These are phyloP conservation scores for Aethes cnicana DNA, from an alignment of 2,888 invertebrate genomes.

Conservation along the genomic window DNA sequence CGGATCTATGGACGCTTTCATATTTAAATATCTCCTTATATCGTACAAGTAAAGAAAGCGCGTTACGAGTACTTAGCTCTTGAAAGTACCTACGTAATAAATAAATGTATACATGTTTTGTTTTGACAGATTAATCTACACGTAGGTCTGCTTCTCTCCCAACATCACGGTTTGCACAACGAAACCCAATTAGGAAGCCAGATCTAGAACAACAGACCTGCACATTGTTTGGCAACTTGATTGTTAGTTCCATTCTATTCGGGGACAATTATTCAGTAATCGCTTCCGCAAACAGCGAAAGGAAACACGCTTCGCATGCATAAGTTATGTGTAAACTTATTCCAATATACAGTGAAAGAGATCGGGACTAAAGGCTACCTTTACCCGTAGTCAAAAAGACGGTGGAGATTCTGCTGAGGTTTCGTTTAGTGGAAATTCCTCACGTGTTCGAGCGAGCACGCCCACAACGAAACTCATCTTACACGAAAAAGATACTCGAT, in stretches of 20 bases:
- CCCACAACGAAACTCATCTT: slow-evolving; percentile 54
- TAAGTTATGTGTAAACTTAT: slow-evolving; percentile 1
- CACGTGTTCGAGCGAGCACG: slow-evolving; percentile 45
- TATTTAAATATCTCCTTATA: slow-evolving; percentile 15
- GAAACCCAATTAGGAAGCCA: slow-evolving; percentile 9
- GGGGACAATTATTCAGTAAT: slow-evolving; percentile 4
- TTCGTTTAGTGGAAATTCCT: slow-evolving; percentile 66
- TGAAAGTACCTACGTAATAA: background rate
- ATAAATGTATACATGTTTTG: background rate
- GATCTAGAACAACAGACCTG: slow-evolving; percentile 7
- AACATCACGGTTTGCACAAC: background rate
- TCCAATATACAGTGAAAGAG: slow-evolving; percentile 16
- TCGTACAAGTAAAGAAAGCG: slow-evolving; percentile 2
- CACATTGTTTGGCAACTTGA: slow-evolving; percentile 5
- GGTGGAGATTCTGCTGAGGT: slow-evolving; percentile 50
- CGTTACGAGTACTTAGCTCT: too few relatives aligned
- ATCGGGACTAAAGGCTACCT: slow-evolving; percentile 22
- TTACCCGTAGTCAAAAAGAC: slow-evolving; percentile 39
- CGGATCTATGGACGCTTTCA: slow-evolving; percentile 37
- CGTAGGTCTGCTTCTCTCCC: background rate
- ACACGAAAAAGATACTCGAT: slow-evolving; percentile 56
- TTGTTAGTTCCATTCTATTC: slow-evolving; percentile 8
- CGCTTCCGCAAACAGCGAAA: slow-evolving; percentile 6
- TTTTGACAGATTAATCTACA: background rate
- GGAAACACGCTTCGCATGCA: background rate